These are phyloP conservation scores for Numenius phaeopus DNA, from an alignment of 2,797 vertebrate genomes.

Conservation along the genomic window DNA sequence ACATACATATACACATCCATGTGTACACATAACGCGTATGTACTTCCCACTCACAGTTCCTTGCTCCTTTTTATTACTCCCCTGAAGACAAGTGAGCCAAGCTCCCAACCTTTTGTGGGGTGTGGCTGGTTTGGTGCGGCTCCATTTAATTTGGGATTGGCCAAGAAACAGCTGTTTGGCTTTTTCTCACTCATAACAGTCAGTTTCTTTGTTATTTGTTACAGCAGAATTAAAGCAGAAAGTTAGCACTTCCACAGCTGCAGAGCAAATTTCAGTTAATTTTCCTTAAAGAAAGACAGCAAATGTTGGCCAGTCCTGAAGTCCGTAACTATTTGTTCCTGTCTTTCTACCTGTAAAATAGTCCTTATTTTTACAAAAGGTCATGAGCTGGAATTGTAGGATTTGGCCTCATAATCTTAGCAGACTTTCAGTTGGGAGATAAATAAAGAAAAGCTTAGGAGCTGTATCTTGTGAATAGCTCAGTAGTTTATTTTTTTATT, in stretches of 20 bases:
- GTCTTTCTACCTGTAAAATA: conserved; percentile 40
- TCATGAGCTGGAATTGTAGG: not conserved
- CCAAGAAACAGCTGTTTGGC: conserved; percentile 22
- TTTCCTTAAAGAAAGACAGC: not conserved
- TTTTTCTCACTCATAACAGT: not conserved
- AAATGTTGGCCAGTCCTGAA: not conserved
- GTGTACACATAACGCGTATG: fast-evolving
- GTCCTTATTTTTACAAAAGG: not conserved
- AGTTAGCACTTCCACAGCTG: conserved; percentile 47
- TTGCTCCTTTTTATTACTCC: conserved; percentile 1
- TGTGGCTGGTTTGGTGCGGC: not conserved
- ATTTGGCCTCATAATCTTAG: conserved; percentile 4
- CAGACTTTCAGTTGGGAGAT: not conserved
- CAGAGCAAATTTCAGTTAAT: conserved; percentile 10
- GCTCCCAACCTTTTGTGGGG: not conserved
- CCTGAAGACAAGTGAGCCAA: not conserved
- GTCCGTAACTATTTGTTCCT: not conserved
- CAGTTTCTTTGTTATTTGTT: conserved; percentile 41
- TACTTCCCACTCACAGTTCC: not conserved
- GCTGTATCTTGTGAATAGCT: not conserved
- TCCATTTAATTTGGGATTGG: not conserved
- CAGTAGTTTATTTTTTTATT: not conserved
- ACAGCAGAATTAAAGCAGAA: conserved; percentile 44
- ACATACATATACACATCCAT: fast-evolving
- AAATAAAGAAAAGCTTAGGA: not conserved